These are phyloP conservation scores for Plagodis pulveraria DNA, from an alignment of 2,888 invertebrate genomes.

Conservation along the genomic window DNA sequence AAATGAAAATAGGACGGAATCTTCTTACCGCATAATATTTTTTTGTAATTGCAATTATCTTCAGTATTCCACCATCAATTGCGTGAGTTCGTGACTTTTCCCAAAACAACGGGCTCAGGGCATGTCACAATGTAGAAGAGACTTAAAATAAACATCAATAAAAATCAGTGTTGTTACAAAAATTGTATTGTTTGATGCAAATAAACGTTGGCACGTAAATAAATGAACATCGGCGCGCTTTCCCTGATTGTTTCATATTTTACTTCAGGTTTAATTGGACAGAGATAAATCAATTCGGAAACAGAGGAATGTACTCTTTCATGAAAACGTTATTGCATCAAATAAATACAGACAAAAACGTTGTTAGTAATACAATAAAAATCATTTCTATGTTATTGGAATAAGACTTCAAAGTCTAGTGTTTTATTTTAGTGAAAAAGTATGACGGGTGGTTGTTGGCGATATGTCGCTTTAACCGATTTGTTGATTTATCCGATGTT, in stretches of 20 bases:
- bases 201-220: constrained; percentile 36
- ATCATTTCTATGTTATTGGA: too few relatives aligned
- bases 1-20: constrained; percentile 19
- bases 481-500: too few relatives aligned
- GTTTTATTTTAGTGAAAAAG: too few relatives aligned
- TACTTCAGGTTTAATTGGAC: constrained; percentile 27
- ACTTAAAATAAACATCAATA: constrained; percentile 66
- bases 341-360: too few relatives aligned
- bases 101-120: constrained; percentile 76
- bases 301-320: constrained; percentile 3
- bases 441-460: too few relatives aligned
- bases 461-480: too few relatives aligned
- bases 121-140: constrained; percentile 58
- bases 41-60: constrained; percentile 65
- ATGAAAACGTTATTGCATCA: neutral
- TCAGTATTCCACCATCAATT: constrained; percentile 61
- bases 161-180: constrained; percentile 50
- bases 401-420: too few relatives aligned
- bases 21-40: constrained; percentile 34
- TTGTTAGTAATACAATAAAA: too few relatives aligned
- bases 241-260: constrained; percentile 24
- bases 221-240: constrained; percentile 36
- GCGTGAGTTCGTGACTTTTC: constrained; percentile 73
- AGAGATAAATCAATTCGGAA: constrained; percentile 17
- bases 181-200: constrained; percentile 47